These are phyloP conservation scores for Helarctos malayanus DNA, from an alignment of 2,797 vertebrate species.

Conservation along the genomic window DNA sequence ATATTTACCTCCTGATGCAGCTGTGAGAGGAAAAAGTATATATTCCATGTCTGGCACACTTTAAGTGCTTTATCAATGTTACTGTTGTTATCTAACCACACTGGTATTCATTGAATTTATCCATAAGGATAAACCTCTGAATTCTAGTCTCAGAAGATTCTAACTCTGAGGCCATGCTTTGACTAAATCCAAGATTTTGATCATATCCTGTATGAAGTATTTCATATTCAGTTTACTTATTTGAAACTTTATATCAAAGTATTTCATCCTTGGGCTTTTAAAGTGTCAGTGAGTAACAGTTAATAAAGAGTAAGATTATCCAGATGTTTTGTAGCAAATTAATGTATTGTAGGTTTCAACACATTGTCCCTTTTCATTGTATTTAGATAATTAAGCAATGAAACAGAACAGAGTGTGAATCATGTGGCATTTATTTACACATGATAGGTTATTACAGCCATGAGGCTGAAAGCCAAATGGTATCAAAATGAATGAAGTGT, in stretches of 20 bases:
- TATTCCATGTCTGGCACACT: not conserved
- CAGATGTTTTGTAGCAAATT: constrained; percentile 48
- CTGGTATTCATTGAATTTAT: not conserved
- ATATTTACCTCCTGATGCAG: not conserved
- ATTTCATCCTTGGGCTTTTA: not conserved
- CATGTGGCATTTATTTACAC: constrained; percentile 77
- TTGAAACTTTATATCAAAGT: not conserved
- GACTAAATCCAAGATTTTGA: not conserved
- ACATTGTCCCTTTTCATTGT: constrained; percentile 66
- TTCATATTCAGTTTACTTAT: not conserved
- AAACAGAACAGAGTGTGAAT: constrained; percentile 67
- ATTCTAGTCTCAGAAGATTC: not conserved
- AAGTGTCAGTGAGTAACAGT: not conserved
- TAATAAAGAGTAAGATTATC: constrained; percentile 18
- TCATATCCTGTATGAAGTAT: not conserved
- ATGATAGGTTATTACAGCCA: constrained; percentile 66
- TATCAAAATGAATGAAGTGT: constrained; percentile 62
- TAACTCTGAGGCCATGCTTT: not conserved
- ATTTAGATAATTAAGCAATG: constrained; percentile 80
- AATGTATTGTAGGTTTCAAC: constrained; percentile 20
- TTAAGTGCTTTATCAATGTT: not conserved
- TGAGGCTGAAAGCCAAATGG: constrained; percentile 69
- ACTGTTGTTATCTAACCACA: not conserved
- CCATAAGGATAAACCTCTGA: not conserved
- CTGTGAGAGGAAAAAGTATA: not conserved